Conservation (phyloP, 30 jellyfish, hydroid and myxozoan species). For the Hydractinia symbiolongicarpus region DNA sequence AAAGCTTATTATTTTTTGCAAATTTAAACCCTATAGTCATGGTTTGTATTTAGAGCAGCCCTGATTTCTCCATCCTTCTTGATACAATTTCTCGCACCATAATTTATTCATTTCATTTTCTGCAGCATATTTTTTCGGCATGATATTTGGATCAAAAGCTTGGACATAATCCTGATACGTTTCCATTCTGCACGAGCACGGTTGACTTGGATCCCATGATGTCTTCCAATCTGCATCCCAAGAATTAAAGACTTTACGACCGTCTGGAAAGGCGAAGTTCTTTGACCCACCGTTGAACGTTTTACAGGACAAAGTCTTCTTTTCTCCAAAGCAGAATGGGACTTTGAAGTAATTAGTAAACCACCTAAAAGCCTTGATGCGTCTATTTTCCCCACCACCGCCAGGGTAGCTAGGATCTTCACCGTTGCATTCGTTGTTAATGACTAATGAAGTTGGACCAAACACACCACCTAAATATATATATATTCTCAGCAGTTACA, state of each 20-base stretch:
- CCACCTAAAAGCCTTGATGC: slow-evolving; percentile 84
- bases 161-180: slow-evolving; percentile 64
- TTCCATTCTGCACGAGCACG: slow-evolving; percentile 70
- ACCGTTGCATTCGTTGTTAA: slow-evolving; percentile 84
- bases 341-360: slow-evolving; percentile 58
- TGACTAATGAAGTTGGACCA: slow-evolving; percentile 84
- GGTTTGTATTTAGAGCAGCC: slow-evolving; percentile 48
- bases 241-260: slow-evolving; percentile 36
- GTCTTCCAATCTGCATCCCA: slow-evolving; percentile 93
- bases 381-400: slow-evolving; percentile 84
- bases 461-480: slow-evolving; percentile 61
- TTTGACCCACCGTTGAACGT: slow-evolving; percentile 62
- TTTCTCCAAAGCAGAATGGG: slow-evolving; percentile 43
- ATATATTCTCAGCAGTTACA: neutral
- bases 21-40: neutral
- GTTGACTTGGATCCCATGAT: slow-evolving; percentile 68
- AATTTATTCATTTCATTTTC: slow-evolving; percentile 46
- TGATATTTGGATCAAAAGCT: slow-evolving; percentile 68
- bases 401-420: slow-evolving; percentile 73
- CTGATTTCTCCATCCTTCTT: slow-evolving; percentile 71
- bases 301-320: slow-evolving; percentile 72
- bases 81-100: slow-evolving; percentile 81
- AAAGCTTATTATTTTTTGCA: too few relatives aligned
- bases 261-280: slow-evolving; percentile 55
- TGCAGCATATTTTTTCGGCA: slow-evolving; percentile 51